Evolutionary conservation across 2,113 vertebrate species (phyloP), one percentile per base, ranked within the genome.

Genomic region (Hippocampus mohnikei): DNA sequence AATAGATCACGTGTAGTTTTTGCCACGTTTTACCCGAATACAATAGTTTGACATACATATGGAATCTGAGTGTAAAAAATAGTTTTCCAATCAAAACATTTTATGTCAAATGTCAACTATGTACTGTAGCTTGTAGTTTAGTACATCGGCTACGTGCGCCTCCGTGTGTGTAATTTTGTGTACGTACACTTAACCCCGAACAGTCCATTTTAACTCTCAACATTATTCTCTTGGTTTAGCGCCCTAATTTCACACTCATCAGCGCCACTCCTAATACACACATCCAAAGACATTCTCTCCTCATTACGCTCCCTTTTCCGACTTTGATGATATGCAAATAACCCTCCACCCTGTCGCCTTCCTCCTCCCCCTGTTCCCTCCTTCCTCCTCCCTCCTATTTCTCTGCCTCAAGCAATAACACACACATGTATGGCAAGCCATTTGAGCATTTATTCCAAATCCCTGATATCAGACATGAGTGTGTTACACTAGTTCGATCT

Each of bases 281-380:
- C 66, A 56, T 67, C 74, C 58, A 83, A 40, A 80, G 67, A 72
- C 65, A 80, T 76, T 78, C 74, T 81, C 83, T 76, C 76, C 73
- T 88, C 83, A 86, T 87, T 86, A 91, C 84, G 76, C 83, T 81
- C 79, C 74, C 82, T 85, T 85, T 88, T 78, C 82, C 73, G 83
- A 87, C 84, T 87, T 88, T 88, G 86, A 91, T 88, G 86, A 87
- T 88, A 90, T 90, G 81, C 86, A 91, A 91, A 90, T 90, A 84
- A 75, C 59, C 77, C 79, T 79, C 69, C 76, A 79, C 80, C 66
- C 73, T 72, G 52, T 83, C 83, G 61, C 74, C 66, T 70, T 71
- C 75, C 69, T 44, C 12, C 44, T 83, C 81, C 63, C 73, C 66
- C 72, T 69, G 13, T 16, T 16, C 74, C 69, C 55, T 61, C 59